Evolutionary conservation across 2,888 invertebrate species (phyloP).

Genomic region (Melanostoma mellinum): DNA sequence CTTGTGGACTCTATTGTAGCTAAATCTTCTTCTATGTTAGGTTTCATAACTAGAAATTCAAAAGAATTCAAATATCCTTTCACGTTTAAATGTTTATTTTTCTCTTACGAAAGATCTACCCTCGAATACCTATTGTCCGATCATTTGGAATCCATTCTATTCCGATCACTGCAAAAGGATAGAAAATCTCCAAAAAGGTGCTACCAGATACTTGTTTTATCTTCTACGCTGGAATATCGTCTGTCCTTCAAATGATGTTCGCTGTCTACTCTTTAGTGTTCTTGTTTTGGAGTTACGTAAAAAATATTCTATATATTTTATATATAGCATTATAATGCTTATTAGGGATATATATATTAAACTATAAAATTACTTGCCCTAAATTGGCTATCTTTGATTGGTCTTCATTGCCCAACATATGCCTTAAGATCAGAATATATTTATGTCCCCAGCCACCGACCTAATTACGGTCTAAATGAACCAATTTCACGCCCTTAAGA

Average conservation of each 20-base stretch:
- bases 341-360: neutral
- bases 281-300: neutral
- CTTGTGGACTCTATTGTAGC: neutral
- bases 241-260: neutral
- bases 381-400: neutral
- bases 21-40: neutral
- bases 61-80: neutral
- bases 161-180: neutral
- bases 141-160: neutral
- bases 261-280: neutral
- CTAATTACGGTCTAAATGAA: neutral
- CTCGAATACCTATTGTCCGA: neutral
- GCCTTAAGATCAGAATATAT: neutral
- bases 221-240: neutral
- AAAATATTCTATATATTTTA: neutral
- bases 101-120: neutral
- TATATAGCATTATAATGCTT: neutral
- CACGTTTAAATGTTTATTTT: neutral
- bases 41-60: neutral
- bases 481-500: neutral
- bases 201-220: neutral
- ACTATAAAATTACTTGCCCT: neutral
- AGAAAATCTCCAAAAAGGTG: neutral
- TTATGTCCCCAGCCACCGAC: neutral
- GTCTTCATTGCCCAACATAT: neutral